These are phyloP conservation scores for Hydropotes inermis DNA, from an alignment of 2,113 vertebrate genomes.

Conservation along the genomic window DNA sequence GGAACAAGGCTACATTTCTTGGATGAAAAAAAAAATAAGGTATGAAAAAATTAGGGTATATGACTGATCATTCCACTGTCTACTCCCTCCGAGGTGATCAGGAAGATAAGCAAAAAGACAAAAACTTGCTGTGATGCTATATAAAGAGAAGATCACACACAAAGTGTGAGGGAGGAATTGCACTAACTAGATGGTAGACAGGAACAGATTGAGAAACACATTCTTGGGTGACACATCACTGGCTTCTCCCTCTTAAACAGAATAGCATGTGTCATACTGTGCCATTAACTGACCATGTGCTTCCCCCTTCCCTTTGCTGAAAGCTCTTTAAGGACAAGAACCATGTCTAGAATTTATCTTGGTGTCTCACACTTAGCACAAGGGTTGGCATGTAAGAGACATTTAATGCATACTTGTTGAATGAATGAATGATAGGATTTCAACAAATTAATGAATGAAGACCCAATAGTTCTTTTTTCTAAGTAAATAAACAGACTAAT, in stretches of 20 bases:
- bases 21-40: neutral
- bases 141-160: neutral
- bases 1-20: neutral
- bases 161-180: neutral
- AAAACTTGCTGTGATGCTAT: neutral
- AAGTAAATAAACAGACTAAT: neutral
- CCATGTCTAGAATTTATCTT: neutral
- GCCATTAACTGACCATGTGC: neutral
- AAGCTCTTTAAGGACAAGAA: neutral
- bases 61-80: neutral
- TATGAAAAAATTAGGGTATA: neutral
- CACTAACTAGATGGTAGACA: neutral
- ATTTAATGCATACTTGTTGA: neutral
- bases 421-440: neutral
- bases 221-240: neutral
- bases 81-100: neutral
- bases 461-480: neutral
- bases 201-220: conserved; percentile 8
- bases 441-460: conserved; percentile 12
- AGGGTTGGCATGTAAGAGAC: neutral
- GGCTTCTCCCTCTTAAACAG: neutral
- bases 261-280: neutral
- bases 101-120: neutral
- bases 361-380: neutral
- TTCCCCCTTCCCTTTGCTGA: neutral